Conservation (phyloP, 2,797 vertebrate species). For the Megaceryle alcyon region DNA sequence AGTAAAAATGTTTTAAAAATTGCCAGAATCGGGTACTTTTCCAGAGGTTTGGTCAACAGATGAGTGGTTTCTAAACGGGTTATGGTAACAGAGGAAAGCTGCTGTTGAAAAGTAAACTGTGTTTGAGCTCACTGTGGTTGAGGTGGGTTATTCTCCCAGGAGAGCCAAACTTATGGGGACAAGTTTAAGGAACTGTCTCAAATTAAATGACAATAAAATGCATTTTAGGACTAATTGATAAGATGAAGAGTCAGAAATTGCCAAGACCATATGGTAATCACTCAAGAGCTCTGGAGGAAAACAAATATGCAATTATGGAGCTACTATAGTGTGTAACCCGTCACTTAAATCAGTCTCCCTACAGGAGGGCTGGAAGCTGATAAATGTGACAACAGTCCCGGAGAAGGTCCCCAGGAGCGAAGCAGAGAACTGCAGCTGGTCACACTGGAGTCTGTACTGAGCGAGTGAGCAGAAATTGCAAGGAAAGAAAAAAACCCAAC, state of each 20-base stretch:
- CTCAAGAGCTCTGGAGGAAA: constrained; percentile 65
- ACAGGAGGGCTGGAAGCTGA: constrained; percentile 49
- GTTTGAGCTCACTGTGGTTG: not conserved
- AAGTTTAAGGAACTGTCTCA: constrained; percentile 48
- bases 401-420: constrained; percentile 21
- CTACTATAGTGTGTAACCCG: constrained; percentile 43
- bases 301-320: constrained; percentile 67
- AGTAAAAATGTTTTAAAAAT: not conserved
- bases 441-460: not conserved
- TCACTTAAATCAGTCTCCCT: constrained; percentile 63
- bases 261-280: constrained; percentile 65
- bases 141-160: not conserved
- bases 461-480: not conserved
- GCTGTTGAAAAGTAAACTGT: not conserved
- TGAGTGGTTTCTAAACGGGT: not conserved
- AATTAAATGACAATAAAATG: constrained; percentile 59
- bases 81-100: not conserved
- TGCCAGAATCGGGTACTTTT: not conserved
- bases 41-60: not conserved
- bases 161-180: constrained; percentile 46
- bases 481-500: not conserved
- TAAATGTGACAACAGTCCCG: constrained; percentile 27
- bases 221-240: constrained; percentile 66
- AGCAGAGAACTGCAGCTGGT: not conserved
- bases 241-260: constrained; percentile 67